phyloP scores from a whole-genome alignment of 2,888 invertebrate genomes.

The Sericinus montela region DNA sequence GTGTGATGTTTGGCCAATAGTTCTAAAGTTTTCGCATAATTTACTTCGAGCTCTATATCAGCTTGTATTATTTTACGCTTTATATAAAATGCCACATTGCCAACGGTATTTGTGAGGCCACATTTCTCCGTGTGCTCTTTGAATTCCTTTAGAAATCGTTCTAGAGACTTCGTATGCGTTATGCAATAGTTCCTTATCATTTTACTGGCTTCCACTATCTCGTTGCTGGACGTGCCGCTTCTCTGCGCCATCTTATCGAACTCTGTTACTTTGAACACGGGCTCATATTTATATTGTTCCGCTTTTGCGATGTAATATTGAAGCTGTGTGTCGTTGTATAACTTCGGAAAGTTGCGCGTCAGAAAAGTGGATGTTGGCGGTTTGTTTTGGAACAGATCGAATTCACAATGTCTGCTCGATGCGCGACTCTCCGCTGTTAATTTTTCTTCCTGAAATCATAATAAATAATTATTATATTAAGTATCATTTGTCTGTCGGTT shows the following conservation, averaged over 20 bases:
- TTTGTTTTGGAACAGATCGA: conserved; percentile 37
- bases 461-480: no score
- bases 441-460: conserved; percentile 44
- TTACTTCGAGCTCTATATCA: conserved; percentile 37
- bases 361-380: conserved; percentile 44
- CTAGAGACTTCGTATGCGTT: conserved; percentile 33
- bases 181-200: conserved; percentile 46
- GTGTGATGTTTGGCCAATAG: conserved; percentile 22
- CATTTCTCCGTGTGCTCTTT: conserved; percentile 36
- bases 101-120: conserved; percentile 34
- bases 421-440: conserved; percentile 37
- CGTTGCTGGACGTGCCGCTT: conserved; percentile 32
- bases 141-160: conserved; percentile 39
- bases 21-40: conserved; percentile 33
- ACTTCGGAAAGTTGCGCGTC: conserved; percentile 34
- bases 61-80: conserved; percentile 39
- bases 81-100: conserved; percentile 41
- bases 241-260: conserved; percentile 33
- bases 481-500: no score
- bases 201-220: conserved; percentile 43
- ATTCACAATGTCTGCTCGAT: conserved; percentile 45
- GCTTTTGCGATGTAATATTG: conserved; percentile 30
- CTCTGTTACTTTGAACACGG: conserved; percentile 38
- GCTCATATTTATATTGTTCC: conserved; percentile 30
- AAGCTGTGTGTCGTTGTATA: conserved; percentile 35